Percentiles rank a stretch among this genome's conserved stretches.
Evolutionary conservation across 1,140 invertebrate species (phyloP).

Genomic region (roundworm (Caenorhabditis elegans)): WBcel235 BX284604.4:8732001-8732500

Average conservation of each 20-base stretch:
- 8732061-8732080: too few relatives aligned
- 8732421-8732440: constrained; percentile 60
- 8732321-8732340: constrained; percentile 60
- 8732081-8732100: too few relatives aligned
- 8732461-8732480: background rate
- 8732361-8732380: constrained; percentile 61
- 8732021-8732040: constrained; percentile 60
- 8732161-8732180: too few relatives aligned
- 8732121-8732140: too few relatives aligned
- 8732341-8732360: constrained; percentile 57
- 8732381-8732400: constrained; percentile 65
- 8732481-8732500: too few relatives aligned
- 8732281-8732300: constrained; percentile 36
- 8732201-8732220: constrained; percentile 43
- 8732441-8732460: constrained; percentile 26
- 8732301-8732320: constrained; percentile 42
- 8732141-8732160: too few relatives aligned
- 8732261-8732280: constrained; percentile 48
- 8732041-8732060: constrained; percentile 40
- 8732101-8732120: too few relatives aligned
- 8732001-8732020: constrained; percentile 60
- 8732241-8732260: background rate
- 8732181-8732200: constrained; percentile 58
- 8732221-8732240: background rate
- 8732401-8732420: constrained; percentile 55